Conservation (phyloP, 2,888 invertebrate species). For the Mystacides longicornis region DNA sequence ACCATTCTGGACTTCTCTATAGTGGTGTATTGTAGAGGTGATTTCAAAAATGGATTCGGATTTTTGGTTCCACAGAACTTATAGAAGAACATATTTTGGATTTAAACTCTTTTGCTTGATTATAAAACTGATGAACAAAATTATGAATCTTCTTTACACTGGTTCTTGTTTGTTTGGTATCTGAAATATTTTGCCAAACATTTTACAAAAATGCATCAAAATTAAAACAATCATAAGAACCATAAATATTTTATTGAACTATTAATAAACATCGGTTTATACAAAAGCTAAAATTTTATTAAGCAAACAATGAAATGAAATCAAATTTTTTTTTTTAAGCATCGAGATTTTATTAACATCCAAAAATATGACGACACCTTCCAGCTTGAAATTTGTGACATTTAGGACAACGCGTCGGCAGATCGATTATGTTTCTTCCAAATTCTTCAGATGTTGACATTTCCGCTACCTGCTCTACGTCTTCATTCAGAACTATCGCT, state of each 20-base stretch:
- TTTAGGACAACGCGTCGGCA: slow-evolving; percentile 35
- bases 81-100: too few species aligned
- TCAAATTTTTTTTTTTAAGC: neutral
- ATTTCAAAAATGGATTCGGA: too few species aligned
- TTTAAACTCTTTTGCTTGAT: too few species aligned
- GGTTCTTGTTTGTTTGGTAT: too few species aligned
- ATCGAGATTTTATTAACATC: neutral
- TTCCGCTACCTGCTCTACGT: neutral
- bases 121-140: too few species aligned
- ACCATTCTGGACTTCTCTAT: too few species aligned
- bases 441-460: neutral
- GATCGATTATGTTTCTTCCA: slow-evolving; percentile 29
- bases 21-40: too few species aligned
- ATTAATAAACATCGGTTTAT: neutral
- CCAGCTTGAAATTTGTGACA: slow-evolving; percentile 36
- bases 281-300: too few species aligned
- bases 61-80: too few species aligned
- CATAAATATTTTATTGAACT: neutral
- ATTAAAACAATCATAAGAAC: neutral
- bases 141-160: too few species aligned
- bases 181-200: neutral
- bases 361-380: slow-evolving; percentile 31
- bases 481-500: neutral
- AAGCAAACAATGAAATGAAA: neutral
- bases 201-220: neutral